Base-by-base conservation (phyloP, 2,888 invertebrate genomes). In the Nycteola revayana region DNA sequence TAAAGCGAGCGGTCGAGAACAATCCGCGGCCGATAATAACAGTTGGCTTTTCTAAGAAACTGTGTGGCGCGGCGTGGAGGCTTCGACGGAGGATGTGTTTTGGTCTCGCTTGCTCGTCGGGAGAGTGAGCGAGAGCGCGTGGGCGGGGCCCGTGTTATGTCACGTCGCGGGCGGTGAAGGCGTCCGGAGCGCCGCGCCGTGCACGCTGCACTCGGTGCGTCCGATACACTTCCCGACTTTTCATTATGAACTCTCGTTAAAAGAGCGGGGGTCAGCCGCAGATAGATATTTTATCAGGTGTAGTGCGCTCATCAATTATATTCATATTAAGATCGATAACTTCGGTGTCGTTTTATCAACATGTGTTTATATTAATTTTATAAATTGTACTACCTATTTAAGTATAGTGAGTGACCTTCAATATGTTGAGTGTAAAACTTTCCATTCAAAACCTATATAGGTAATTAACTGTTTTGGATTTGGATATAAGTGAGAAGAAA, bases 11-110 rank as follows among this genome's bases (percentile, higher is more conserved):
- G 73, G 70, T 74, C 77, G 83, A 83, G 75, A 86, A 83, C 79
- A 80, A 82, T 78, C 82, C 75, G 66, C 69, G 67, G 60, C 68
- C 66, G 81, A 76, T 86, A 87, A 86, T 87, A 86, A 82, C 87
- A 76, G 83, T 85, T 84, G 81, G 80, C 75, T 85, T 85, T 86
- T 86, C 87, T 85, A 58, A 68, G 87, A 86, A 86, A 77, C 75
- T 69, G 72, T 73, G 60, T 40, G 63, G 73, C 73, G 72, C 42
- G 63, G 73, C 73, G 72, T 60, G 75, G 70, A 87, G 86, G 86
- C 85, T 87, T 85, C 69, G 74, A 55, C 71, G 83, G 82, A 73
- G 77, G 73, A 73, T 66, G 66, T 71, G 54, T 49, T 42, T 42
- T 49, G 49, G 63, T 85, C 85, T 57, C 76, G 54, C 61, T 86